Percentiles rank a stretch among this genome's conserved stretches.
Evolutionary conservation across 2,797 vertebrate species (phyloP).

Genomic region (Poecile montanus): DNA sequence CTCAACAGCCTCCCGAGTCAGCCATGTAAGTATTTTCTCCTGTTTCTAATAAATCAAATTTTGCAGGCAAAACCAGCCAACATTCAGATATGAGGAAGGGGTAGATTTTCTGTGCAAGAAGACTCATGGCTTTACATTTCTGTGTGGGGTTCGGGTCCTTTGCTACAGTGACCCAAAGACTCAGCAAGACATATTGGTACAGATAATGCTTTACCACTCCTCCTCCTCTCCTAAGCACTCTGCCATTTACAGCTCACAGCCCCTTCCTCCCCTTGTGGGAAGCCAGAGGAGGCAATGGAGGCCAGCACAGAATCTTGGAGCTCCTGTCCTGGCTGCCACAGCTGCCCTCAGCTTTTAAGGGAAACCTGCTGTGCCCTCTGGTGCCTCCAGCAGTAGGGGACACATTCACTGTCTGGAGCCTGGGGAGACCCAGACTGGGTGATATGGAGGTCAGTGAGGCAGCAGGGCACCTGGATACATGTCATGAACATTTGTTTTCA

Average conservation of each 20-base stretch:
- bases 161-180: background rate
- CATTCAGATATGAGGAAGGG: background rate
- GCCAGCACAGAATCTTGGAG: background rate
- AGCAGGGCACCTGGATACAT: accelerated
- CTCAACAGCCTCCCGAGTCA: background rate
- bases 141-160: background rate
- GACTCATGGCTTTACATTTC: accelerated
- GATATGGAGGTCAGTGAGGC: background rate
- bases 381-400: background rate
- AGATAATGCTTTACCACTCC: background rate
- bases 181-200: background rate
- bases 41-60: background rate
- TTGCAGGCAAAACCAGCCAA: background rate
- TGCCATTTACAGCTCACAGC: background rate
- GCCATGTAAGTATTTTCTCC: background rate
- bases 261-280: accelerated
- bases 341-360: background rate
- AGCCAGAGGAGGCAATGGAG: background rate
- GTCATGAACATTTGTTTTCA: background rate
- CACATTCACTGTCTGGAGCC: background rate
- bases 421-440: background rate
- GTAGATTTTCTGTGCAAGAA: background rate
- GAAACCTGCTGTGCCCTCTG: background rate
- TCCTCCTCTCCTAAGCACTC: background rate
- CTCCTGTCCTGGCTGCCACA: background rate